These are phyloP conservation scores for Rhodophaea formosa DNA, from an alignment of 2,888 invertebrate genomes.

Conservation along the genomic window DNA sequence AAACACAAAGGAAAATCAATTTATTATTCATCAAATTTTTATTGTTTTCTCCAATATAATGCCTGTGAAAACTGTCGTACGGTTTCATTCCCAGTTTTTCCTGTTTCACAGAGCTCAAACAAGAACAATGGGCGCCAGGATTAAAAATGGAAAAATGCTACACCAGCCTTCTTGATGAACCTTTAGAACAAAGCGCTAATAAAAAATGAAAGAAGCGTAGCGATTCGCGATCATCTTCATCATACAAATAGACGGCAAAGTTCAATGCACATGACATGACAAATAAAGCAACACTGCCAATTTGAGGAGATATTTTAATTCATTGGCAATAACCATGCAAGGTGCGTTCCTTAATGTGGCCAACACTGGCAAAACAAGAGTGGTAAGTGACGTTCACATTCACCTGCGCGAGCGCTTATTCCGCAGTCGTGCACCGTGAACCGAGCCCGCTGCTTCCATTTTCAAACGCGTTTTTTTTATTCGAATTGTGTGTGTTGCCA, in stretches of 20 bases:
- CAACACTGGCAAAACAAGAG: slow-evolving; percentile 64
- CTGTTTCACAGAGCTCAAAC: background rate
- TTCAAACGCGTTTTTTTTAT: slow-evolving; percentile 42
- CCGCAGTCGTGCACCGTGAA: slow-evolving; percentile 64
- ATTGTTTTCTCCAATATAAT: background rate
- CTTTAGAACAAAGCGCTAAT: slow-evolving; percentile 30
- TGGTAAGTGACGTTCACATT: slow-evolving; percentile 72
- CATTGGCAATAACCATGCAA: slow-evolving; percentile 39
- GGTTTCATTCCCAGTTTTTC: slow-evolving; percentile 16
- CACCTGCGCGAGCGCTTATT: slow-evolving; percentile 67
- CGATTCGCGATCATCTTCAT: slow-evolving; percentile 44
- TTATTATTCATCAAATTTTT: no score
- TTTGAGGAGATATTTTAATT: slow-evolving; percentile 48
- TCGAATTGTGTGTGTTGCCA: slow-evolving; percentile 56
- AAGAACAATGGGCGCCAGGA: slow-evolving; percentile 2
- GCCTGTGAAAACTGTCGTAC: background rate
- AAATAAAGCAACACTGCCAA: slow-evolving; percentile 48
- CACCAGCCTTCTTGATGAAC: background rate
- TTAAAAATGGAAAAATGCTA: slow-evolving; percentile 11
- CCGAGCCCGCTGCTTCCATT: slow-evolving; percentile 50
- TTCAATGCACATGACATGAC: slow-evolving; percentile 72
- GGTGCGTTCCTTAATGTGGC: slow-evolving; percentile 50
- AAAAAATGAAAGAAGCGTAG: slow-evolving; percentile 56
- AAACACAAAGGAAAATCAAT: no score
- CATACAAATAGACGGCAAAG: slow-evolving; percentile 68